These are phyloP conservation scores for Clarias pachynema DNA, from an alignment of 2,797 vertebrate genomes.

Conservation along the genomic window DNA sequence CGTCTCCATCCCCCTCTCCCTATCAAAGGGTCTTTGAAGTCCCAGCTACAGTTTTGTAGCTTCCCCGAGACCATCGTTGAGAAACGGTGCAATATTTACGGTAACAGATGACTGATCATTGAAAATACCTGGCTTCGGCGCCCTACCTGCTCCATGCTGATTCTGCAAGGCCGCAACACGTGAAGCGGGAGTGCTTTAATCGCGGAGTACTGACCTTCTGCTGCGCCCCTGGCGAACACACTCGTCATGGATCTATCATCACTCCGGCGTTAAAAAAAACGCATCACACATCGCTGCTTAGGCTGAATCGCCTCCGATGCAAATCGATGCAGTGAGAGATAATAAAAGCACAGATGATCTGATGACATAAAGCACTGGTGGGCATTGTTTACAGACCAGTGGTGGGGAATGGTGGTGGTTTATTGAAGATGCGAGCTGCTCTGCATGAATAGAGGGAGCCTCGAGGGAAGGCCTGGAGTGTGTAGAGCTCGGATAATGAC, in stretches of 20 bases:
- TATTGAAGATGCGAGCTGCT: conserved; percentile 8
- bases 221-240: conserved; percentile 33
- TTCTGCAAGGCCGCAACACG: conserved; percentile 14
- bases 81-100: conserved; percentile 25
- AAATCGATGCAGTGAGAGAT: conserved; percentile 40
- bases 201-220: conserved; percentile 24
- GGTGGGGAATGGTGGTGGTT: neutral
- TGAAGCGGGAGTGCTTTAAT: conserved; percentile 22
- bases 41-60: conserved; percentile 28
- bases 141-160: conserved; percentile 27
- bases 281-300: conserved; percentile 12
- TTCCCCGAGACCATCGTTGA: conserved; percentile 22
- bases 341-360: conserved; percentile 43
- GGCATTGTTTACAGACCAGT: conserved; percentile 33
- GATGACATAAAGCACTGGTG: conserved; percentile 1
- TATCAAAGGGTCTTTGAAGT: conserved; percentile 29
- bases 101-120: conserved; percentile 51
- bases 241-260: conserved; percentile 38
- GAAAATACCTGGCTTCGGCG: conserved; percentile 32
- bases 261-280: conserved; percentile 29
- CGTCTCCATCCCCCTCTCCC: neutral
- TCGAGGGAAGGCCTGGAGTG: conserved; percentile 36
- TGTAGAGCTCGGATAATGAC: conserved; percentile 2
- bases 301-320: conserved; percentile 32
- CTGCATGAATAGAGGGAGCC: conserved; percentile 32